Percentiles rank a stretch among this genome's conserved stretches.
These are phyloP conservation scores for Sitobion miscanthi DNA, from an alignment of 1,140 invertebrate genomes.

Conservation along the genomic window DNA sequence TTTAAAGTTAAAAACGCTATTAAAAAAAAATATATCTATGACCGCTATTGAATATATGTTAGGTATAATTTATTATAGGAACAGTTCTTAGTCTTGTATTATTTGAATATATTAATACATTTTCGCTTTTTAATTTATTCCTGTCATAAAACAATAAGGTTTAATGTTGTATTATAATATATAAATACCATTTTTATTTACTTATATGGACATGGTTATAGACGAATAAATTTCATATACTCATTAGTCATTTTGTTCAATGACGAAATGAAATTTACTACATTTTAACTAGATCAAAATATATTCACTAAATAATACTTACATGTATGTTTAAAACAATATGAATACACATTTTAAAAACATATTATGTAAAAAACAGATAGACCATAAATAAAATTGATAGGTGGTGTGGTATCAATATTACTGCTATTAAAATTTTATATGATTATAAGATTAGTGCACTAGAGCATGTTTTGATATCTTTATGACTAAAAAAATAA, in stretches of 20 bases:
- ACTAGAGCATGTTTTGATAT: background rate
- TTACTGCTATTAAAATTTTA: background rate
- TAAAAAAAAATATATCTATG: background rate
- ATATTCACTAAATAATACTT: background rate
- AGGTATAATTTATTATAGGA: too few relatives aligned
- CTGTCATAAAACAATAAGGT: background rate
- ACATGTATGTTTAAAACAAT: background rate
- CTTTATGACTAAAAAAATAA: background rate
- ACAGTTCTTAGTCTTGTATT: background rate
- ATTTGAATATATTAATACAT: background rate
- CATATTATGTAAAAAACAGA: background rate
- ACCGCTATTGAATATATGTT: background rate
- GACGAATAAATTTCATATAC: background rate
- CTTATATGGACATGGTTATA: background rate
- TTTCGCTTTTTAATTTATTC: background rate
- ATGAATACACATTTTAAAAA: background rate
- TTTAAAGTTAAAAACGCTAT: background rate
- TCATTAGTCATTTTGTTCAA: background rate
- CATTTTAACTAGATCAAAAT: background rate
- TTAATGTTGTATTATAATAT: too few relatives aligned
- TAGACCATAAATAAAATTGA: background rate
- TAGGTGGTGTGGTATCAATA: background rate
- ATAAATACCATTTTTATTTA: too few relatives aligned
- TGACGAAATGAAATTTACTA: background rate
- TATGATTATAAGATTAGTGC: background rate